Conservation (phyloP, 2,797 vertebrate species). For the Cryptoblepharus egeriae region DNA sequence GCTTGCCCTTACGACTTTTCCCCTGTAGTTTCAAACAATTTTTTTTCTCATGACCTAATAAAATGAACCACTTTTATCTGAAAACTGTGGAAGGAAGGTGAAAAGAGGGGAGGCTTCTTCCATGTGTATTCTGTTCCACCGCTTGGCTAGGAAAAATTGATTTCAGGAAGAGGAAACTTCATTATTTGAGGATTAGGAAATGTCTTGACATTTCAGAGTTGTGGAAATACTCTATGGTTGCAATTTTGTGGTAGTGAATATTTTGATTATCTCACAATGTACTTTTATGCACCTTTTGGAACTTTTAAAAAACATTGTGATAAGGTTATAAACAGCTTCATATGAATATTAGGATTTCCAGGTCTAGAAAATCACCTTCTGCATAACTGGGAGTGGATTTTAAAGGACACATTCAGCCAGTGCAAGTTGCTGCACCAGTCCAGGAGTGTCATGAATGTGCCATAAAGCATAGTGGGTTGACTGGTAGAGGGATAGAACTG, state of each 20-base stretch:
- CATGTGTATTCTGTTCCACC: background rate
- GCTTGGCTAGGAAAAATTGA: background rate
- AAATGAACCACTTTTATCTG: background rate
- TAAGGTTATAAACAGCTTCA: background rate
- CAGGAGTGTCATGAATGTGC: no score
- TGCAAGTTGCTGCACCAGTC: no score
- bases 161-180: background rate
- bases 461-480: no score
- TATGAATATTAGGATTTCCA: background rate
- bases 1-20: background rate
- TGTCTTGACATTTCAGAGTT: slow-evolving; percentile 19
- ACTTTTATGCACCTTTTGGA: background rate
- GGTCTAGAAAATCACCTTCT: background rate
- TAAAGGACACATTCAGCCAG: no score
- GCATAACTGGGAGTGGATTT: no score
- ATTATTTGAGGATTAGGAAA: slow-evolving; percentile 13
- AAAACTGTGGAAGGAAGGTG: background rate
- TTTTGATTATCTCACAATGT: background rate
- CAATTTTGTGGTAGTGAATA: background rate
- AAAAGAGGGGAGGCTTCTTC: background rate
- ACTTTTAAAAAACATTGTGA: background rate
- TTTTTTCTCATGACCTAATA: background rate
- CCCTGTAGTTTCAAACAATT: background rate
- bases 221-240: background rate
- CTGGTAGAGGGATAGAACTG: no score